phyloP scores from a whole-genome alignment of 2,113 vertebrate species.

The Ictalurus punctatus region DNA sequence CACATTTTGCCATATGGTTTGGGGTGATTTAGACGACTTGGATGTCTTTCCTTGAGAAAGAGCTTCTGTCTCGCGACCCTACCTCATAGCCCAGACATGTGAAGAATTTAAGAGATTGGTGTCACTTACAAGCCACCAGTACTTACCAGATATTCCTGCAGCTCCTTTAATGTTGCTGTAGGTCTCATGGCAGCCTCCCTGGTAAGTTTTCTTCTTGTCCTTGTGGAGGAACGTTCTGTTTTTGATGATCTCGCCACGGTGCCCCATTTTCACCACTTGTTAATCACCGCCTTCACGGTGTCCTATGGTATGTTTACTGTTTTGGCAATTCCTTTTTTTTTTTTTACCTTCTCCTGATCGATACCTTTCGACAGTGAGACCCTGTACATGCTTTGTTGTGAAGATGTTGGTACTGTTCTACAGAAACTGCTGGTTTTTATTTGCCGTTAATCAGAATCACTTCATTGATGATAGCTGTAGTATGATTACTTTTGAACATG shows the following conservation, averaged over 20 bases:
- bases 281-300: neutral
- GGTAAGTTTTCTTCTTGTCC: neutral
- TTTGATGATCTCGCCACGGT: neutral
- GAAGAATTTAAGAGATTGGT: too few relatives aligned
- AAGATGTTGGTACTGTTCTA: neutral
- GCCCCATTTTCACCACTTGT: neutral
- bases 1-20: neutral
- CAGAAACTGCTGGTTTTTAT: neutral
- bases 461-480: too few relatives aligned
- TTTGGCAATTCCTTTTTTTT: neutral
- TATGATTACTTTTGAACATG: neutral
- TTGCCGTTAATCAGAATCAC: neutral
- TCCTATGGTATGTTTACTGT: neutral
- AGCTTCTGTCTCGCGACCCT: neutral
- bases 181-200: neutral
- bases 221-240: neutral
- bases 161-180: neutral
- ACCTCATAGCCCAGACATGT: neutral
- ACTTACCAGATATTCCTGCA: neutral
- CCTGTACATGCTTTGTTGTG: neutral
- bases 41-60: neutral
- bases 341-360: neutral
- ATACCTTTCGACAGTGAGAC: neutral
- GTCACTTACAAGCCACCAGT: neutral
- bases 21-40: neutral